Conservation (phyloP, 2,113 vertebrate species). For the Cavia porcellus region DNA sequence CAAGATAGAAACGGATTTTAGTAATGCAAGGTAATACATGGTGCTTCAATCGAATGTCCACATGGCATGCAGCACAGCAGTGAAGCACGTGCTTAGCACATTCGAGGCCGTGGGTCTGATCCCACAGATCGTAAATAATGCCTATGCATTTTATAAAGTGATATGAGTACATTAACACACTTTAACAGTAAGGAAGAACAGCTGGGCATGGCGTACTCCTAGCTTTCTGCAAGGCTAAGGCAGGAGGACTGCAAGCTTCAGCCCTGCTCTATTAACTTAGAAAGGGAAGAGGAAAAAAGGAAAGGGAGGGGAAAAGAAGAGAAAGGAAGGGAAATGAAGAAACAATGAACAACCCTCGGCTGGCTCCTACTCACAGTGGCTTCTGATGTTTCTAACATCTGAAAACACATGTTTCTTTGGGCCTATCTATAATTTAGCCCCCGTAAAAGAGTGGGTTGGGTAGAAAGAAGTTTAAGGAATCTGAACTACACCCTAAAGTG, state of each 20-base stretch:
- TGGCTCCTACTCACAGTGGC: not conserved
- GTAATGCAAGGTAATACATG: not conserved
- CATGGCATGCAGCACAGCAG: not conserved
- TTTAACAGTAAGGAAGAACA: not conserved
- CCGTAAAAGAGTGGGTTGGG: not conserved
- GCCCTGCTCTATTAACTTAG: not conserved
- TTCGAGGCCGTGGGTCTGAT: not conserved
- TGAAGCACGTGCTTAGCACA: not conserved
- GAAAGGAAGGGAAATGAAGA: not conserved
- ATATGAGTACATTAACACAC: not conserved
- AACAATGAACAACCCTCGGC: not conserved
- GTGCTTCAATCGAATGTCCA: not conserved
- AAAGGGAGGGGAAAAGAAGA: not conserved
- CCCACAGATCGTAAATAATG: not conserved
- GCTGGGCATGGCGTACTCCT: not conserved
- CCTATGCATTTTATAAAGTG: not conserved
- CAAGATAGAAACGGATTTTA: not conserved
- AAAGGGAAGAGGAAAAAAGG: not conserved
- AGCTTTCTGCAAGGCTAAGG: not conserved
- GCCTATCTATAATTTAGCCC: not conserved
- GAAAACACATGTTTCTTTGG: not conserved
- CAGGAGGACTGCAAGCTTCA: not conserved
- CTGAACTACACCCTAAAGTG: not conserved
- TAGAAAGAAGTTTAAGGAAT: conserved; percentile 50
- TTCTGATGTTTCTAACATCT: not conserved